Evolutionary conservation across 1,140 invertebrate genomes (phyloP).

Genomic region (Vanessa tameamea): DNA sequence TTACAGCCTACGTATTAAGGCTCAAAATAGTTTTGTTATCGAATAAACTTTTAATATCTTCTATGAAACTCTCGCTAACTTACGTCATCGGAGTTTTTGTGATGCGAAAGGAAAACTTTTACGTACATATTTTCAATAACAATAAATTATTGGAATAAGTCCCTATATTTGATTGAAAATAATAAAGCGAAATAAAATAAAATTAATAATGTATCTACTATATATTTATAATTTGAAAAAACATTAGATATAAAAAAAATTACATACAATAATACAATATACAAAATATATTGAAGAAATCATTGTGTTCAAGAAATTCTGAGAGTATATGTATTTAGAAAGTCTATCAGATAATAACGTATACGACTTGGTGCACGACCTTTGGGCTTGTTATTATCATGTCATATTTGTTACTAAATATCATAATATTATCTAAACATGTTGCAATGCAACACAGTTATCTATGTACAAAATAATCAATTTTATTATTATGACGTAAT

Average conservation of each 20-base stretch:
- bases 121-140: neutral
- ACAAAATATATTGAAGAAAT: too few species aligned
- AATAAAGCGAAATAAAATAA: too few species aligned
- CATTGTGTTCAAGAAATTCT: too few species aligned
- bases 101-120: neutral
- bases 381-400: neutral
- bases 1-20: neutral
- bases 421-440: neutral
- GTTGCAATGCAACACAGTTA: slow-evolving; percentile 1
- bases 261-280: too few species aligned
- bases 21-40: slow-evolving; percentile 8
- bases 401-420: neutral
- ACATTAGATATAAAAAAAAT: too few species aligned
- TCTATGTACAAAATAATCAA: neutral
- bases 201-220: too few species aligned
- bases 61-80: neutral
- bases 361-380: too few species aligned
- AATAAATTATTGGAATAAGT: too few species aligned
- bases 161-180: too few species aligned
- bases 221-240: too few species aligned
- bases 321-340: too few species aligned
- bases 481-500: neutral
- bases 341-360: too few species aligned
- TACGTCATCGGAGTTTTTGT: slow-evolving; percentile 1
- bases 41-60: neutral